Evolutionary conservation across 2,888 invertebrate species (phyloP).

Genomic region (Papilio demoleus): DNA sequence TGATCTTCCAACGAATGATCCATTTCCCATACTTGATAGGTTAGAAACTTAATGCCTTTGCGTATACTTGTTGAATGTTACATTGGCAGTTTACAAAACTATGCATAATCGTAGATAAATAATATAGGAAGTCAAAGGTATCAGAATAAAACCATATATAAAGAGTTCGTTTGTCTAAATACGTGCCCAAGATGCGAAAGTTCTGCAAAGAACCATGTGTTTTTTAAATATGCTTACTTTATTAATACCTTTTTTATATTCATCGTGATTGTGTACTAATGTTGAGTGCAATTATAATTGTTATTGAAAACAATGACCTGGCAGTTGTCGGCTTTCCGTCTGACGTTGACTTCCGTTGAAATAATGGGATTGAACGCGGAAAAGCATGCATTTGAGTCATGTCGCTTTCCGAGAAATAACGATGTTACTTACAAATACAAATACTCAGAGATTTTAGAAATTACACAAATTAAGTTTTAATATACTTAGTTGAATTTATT

Average conservation of each 20-base stretch:
- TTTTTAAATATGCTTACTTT: no score
- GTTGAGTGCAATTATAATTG: not conserved
- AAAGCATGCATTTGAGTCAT: not conserved
- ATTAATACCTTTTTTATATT: not conserved
- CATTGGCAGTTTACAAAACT: not conserved
- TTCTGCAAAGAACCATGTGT: no score
- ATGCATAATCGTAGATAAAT: not conserved
- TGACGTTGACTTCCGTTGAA: constrained; percentile 20
- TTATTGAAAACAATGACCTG: not conserved
- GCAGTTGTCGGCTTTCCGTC: constrained; percentile 14
- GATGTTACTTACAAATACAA: not conserved
- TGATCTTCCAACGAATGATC: no score
- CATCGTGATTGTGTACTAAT: not conserved
- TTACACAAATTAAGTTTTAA: not conserved
- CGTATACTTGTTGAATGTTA: no score
- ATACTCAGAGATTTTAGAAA: not conserved
- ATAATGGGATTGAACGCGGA: constrained; percentile 25
- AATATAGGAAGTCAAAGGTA: not conserved
- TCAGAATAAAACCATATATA: not conserved
- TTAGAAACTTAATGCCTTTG: no score
- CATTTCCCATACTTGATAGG: no score
- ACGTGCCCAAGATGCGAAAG: no score
- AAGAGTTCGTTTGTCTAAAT: no score
- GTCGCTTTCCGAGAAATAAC: constrained; percentile 20
- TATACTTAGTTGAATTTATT: not conserved